These are phyloP conservation scores for Brachionus calyciflorus DNA, from an alignment of 1,140 invertebrate genomes.

Conservation along the genomic window DNA sequence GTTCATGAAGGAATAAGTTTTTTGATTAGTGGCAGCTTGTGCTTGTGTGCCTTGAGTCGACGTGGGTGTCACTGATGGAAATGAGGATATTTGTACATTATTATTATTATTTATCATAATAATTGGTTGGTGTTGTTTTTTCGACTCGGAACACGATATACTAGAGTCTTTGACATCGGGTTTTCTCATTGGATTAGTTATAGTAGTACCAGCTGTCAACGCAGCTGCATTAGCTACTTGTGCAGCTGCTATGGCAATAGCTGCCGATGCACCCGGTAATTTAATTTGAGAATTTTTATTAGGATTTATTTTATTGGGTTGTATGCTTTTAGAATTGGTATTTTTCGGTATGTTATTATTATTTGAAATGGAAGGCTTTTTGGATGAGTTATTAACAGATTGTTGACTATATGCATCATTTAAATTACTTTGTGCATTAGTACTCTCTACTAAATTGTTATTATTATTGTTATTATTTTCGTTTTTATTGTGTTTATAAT, in stretches of 20 bases:
- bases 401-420: neutral
- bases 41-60: neutral
- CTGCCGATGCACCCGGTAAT: neutral
- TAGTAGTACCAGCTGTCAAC: neutral
- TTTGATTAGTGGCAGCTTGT: neutral
- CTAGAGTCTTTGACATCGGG: neutral
- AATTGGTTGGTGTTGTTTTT: neutral
- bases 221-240: slow-evolving; percentile 11
- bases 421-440: too few species aligned
- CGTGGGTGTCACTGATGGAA: neutral
- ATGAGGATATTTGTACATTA: neutral
- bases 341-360: too few species aligned
- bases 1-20: neutral
- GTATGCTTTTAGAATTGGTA: too few species aligned
- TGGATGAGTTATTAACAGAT: neutral
- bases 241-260: neutral
- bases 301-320: neutral
- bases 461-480: neutral
- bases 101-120: neutral
- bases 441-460: too few species aligned
- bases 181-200: neutral
- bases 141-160: neutral
- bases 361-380: neutral
- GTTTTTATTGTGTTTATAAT: neutral
- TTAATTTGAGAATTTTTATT: neutral